Percentiles rank a stretch among this genome's conserved stretches.
Evolutionary conservation across 2,113 vertebrate genomes (phyloP).

Genomic region (Gallinago paraguaiae): DNA sequence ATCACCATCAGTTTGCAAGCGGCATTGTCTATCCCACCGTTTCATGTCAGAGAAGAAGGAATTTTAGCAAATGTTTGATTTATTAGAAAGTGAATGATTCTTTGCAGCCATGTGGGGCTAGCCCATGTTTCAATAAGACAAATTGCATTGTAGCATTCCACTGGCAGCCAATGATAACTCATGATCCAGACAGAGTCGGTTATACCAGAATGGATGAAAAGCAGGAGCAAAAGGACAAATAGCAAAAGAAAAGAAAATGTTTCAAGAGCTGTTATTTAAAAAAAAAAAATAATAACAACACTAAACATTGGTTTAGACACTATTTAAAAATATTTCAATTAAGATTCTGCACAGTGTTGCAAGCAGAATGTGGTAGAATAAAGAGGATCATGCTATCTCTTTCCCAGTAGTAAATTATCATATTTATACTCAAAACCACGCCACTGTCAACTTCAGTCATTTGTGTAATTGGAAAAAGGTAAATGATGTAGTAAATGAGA

Average conservation of each 20-base stretch:
- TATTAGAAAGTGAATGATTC: conserved; percentile 92
- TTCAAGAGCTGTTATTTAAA: conserved; percentile 53
- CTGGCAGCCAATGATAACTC: conserved; percentile 98
- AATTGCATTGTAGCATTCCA: conserved; percentile 89
- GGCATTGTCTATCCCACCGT: conserved; percentile 78
- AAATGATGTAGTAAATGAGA: conserved; percentile 52
- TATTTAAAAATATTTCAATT: conserved; percentile 69
- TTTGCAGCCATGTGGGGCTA: conserved; percentile 88
- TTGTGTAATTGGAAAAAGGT: conserved; percentile 56
- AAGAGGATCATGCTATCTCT: conserved; percentile 47
- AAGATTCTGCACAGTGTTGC: conserved; percentile 45
- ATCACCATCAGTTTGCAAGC: conserved; percentile 77
- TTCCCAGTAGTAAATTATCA: conserved; percentile 63
- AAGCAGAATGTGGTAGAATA: conserved; percentile 45
- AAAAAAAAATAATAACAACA: background rate
- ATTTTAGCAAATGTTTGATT: conserved; percentile 90
- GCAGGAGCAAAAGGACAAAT: conserved; percentile 89
- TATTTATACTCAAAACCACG: conserved; percentile 40
- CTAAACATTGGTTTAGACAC: conserved; percentile 48
- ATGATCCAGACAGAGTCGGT: conserved; percentile 94
- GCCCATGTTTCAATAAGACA: conserved; percentile 92
- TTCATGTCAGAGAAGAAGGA: conserved; percentile 77
- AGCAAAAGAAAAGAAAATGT: conserved; percentile 86
- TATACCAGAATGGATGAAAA: conserved; percentile 92
- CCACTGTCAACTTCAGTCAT: conserved; percentile 56